phyloP scores from a whole-genome alignment of 2,797 vertebrate genomes.

The Pangasius larnaudii region DNA sequence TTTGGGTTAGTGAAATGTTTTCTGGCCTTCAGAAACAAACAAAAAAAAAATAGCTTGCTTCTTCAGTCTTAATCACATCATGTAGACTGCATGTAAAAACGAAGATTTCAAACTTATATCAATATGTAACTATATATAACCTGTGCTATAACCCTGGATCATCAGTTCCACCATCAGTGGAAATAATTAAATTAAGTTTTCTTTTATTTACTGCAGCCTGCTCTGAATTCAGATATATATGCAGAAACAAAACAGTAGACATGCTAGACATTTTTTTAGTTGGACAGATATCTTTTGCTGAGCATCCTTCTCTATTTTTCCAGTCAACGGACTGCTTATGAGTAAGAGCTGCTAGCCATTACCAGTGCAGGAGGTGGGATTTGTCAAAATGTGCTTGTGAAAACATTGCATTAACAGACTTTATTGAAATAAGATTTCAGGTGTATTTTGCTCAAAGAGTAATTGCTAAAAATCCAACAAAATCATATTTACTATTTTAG shows the following conservation, averaged over 20 bases:
- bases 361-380: neutral
- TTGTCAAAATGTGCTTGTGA: neutral
- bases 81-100: neutral
- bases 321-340: neutral
- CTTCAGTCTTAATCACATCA: slow-evolving; percentile 9
- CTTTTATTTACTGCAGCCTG: neutral
- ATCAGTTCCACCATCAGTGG: neutral
- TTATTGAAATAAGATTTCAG: neutral
- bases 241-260: neutral
- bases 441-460: neutral
- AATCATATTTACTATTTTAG: neutral
- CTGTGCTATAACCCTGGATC: neutral
- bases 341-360: neutral
- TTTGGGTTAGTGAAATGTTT: slow-evolving; percentile 3
- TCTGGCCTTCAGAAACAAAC: slow-evolving; percentile 17
- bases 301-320: neutral
- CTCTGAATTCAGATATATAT: neutral
- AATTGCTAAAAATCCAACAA: neutral
- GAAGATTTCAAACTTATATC: neutral
- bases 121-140: slow-evolving; percentile 6
- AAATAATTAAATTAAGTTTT: neutral
- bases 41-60: slow-evolving; percentile 12
- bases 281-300: neutral
- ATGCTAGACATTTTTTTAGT: neutral
- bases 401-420: too few species aligned